Conservation (phyloP, 2,888 invertebrate genomes). For the Microplitis deprimator region DNA sequence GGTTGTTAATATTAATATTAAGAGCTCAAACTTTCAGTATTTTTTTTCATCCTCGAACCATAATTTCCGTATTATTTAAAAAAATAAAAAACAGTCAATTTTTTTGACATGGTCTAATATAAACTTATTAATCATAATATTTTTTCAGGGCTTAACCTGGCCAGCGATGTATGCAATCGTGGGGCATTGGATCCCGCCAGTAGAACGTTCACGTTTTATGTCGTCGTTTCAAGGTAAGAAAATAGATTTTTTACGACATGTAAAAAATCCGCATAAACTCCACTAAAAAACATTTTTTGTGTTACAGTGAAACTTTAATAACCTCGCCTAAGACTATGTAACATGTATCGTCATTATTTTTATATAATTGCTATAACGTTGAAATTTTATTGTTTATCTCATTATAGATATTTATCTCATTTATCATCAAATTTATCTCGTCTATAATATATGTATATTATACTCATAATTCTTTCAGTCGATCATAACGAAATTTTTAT, state of each 20-base stretch:
- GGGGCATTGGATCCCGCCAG: slow-evolving; percentile 82
- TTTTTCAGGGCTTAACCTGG: slow-evolving; percentile 78
- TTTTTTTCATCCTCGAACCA: too few species aligned
- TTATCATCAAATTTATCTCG: slow-evolving; percentile 30
- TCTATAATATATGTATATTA: slow-evolving; percentile 46
- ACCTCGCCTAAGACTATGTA: slow-evolving; percentile 55
- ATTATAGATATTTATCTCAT: slow-evolving; percentile 28
- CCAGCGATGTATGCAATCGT: slow-evolving; percentile 84
- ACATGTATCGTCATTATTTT: slow-evolving; percentile 45
- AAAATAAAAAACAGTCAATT: too few species aligned
- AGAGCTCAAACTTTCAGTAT: too few species aligned
- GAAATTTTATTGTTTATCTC: slow-evolving; percentile 20
- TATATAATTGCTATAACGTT: slow-evolving; percentile 15
- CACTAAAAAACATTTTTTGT: slow-evolving; percentile 63
- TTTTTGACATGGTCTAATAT: too few species aligned
- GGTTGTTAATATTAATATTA: too few species aligned
- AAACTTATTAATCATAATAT: slow-evolving; percentile 7
- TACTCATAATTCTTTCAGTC: slow-evolving; percentile 63
- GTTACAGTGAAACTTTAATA: slow-evolving; percentile 70
- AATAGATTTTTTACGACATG: slow-evolving; percentile 12
- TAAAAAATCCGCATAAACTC: slow-evolving; percentile 31
- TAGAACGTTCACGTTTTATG: slow-evolving; percentile 82
- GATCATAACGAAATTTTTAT: slow-evolving; percentile 36
- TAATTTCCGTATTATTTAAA: too few species aligned
- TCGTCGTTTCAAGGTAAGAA: slow-evolving; percentile 80